These are phyloP conservation scores for Nipponia nippon DNA, from an alignment of 2,113 vertebrate genomes.

Conservation along the genomic window DNA sequence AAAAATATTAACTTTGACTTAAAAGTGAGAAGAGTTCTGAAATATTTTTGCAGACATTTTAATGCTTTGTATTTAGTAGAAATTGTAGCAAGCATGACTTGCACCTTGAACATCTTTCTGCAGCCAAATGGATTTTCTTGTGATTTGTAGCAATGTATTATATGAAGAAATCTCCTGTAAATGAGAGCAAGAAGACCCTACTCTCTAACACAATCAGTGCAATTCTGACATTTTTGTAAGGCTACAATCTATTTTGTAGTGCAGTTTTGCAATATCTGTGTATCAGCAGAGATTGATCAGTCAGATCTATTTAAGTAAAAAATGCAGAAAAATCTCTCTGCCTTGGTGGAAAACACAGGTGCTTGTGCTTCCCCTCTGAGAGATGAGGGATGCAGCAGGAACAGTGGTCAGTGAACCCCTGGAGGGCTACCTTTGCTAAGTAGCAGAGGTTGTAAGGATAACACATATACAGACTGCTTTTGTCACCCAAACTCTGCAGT, in stretches of 20 bases:
- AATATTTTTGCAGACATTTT: background rate
- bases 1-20: background rate
- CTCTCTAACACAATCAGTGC: background rate
- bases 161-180: background rate
- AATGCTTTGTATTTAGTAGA: background rate
- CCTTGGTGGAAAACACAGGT: background rate
- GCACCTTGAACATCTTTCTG: background rate
- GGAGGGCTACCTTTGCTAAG: background rate
- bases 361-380: background rate
- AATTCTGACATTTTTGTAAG: background rate
- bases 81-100: background rate
- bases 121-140: background rate
- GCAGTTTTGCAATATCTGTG: background rate
- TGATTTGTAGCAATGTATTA: background rate
- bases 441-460: background rate
- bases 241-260: background rate
- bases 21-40: background rate
- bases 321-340: background rate
- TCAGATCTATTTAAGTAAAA: background rate
- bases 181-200: background rate
- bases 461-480: background rate
- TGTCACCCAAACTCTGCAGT: conserved; percentile 58
- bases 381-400: background rate
- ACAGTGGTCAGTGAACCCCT: background rate
- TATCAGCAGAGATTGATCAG: background rate